Base-by-base conservation (phyloP, 2,888 invertebrate species). In the Leptopilina myrica region DNA sequence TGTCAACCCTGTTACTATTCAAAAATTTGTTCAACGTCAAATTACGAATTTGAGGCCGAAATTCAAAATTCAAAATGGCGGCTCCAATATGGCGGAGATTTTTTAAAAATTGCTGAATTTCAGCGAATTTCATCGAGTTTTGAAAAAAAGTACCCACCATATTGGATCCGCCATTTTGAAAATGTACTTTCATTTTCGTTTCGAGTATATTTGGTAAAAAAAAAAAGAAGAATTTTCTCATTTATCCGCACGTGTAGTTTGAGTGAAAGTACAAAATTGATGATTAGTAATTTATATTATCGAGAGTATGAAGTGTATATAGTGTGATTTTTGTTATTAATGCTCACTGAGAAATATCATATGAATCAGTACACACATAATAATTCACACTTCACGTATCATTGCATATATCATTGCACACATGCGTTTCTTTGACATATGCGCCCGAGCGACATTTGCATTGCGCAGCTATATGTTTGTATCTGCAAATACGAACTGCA, bases 261-360 rank as follows among this genome's bases (percentile, higher is more conserved):
- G 4, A 56, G 33, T 53, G 56, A 33, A 53, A 73, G 56, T 56
- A 53, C 56, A 5, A 33, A 73, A 8, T 33, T 33, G 33, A 49
- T 73, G 56, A 73, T 73, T 73, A 56, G 56, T 73, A 56, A 8
- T n/a, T 20, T 20, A 20, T 1, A 73, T 73, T 26, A 33, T 33
- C 33, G 33, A 56, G n/a, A 56, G n/a, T 56, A 0, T 20, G 20
- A 1, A 20, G 20, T 20, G 20, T 20, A 20, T 20, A 20, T 20
- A 20, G 56, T 56, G 73, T 33, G 56, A 56, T 73, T 73, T 73
- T 56, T 73, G 40, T 33, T 73, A 56, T 73, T 73, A 73, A 56
- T 56, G n/a, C 8, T 7, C n/a, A 73, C 6, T 73, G 33, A 56
- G 53, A 73, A 73, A 56, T 40, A 11, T 73, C 9, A 56, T 9